Evolutionary conservation across 2,888 invertebrate genomes (phyloP).

Genomic region (Cartodere bifasciata): DNA sequence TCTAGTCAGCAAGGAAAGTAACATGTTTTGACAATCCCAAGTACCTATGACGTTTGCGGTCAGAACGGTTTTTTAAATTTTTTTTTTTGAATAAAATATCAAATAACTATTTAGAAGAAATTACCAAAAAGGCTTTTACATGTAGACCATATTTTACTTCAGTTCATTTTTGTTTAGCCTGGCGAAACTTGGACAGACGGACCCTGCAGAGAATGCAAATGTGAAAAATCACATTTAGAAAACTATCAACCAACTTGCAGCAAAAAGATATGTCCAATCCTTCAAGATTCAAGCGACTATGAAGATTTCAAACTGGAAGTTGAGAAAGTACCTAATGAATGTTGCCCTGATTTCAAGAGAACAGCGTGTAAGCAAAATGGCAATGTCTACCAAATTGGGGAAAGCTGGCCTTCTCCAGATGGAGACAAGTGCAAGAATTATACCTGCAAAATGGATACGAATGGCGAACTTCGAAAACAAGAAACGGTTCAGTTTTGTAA

Average conservation of each 20-base stretch:
- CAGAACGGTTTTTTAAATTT: too few species aligned
- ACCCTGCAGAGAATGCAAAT: slow-evolving; percentile 53
- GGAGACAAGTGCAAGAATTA: slow-evolving; percentile 42
- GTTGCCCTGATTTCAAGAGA: slow-evolving; percentile 48
- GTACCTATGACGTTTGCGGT: too few species aligned
- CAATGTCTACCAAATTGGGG: slow-evolving; percentile 38
- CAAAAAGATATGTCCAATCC: slow-evolving; percentile 38
- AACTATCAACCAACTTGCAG: slow-evolving; percentile 37
- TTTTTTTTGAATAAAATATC: too few species aligned
- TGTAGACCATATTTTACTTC: too few species aligned
- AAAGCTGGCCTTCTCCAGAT: slow-evolving; percentile 37
- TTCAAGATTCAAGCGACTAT: slow-evolving; percentile 34
- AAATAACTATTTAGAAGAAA: too few species aligned
- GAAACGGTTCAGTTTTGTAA: slow-evolving; percentile 44
- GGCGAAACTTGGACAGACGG: slow-evolving; percentile 58
- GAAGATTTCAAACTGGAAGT: slow-evolving; percentile 44
- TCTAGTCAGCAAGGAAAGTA: too few species aligned
- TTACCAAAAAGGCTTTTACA: too few species aligned
- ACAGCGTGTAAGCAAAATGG: slow-evolving; percentile 43
- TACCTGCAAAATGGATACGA: slow-evolving; percentile 36
- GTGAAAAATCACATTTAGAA: slow-evolving; percentile 30
- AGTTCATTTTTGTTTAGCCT: slow-evolving; percentile 28
- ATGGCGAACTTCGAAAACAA: slow-evolving; percentile 39
- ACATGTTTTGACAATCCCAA: too few species aligned
- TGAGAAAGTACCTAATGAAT: slow-evolving; percentile 42